phyloP scores from a whole-genome alignment of 2,797 vertebrate species.

The Ceryle rudis region DNA sequence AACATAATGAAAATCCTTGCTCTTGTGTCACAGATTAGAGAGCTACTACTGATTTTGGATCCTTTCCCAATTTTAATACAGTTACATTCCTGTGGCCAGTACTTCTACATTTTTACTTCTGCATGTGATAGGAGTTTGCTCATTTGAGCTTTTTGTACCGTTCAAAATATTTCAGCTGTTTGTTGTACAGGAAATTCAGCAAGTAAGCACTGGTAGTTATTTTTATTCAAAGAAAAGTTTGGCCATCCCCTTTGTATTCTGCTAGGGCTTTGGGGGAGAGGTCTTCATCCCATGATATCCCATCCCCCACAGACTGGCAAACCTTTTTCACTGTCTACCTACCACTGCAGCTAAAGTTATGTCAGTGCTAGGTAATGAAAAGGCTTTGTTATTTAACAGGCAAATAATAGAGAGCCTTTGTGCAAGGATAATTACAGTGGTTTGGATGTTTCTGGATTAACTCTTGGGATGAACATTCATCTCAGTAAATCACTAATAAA shows the following conservation, averaged over 20 bases:
- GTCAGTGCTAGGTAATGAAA: conserved; percentile 56
- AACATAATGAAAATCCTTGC: conserved; percentile 63
- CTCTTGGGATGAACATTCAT: conserved; percentile 31
- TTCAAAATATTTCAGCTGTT: conserved; percentile 21
- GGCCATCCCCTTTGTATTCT: not conserved
- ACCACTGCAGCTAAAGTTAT: conserved; percentile 44
- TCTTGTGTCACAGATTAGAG: conserved; percentile 48
- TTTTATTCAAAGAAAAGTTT: conserved; percentile 19
- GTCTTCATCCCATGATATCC: not conserved
- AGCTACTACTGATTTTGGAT: conserved; percentile 7
- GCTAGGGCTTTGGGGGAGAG: not conserved
- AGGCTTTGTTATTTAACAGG: conserved; percentile 53
- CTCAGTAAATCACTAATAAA: conserved; percentile 56
- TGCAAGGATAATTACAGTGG: conserved; percentile 51
- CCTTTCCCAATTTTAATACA: conserved; percentile 35
- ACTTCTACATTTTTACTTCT: conserved; percentile 25
- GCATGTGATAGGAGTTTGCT: conserved; percentile 8
- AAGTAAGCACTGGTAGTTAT: not conserved
- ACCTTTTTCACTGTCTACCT: not conserved
- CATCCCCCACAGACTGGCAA: not conserved
- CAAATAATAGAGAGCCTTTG: conserved; percentile 59
- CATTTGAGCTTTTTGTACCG: not conserved
- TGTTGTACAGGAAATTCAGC: not conserved
- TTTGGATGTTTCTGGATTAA: conserved; percentile 57
- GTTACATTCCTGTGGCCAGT: conserved; percentile 15